Evolutionary conservation across 1,140 invertebrate species (phyloP).

Genomic region (Sesamia nonagrioides): DNA sequence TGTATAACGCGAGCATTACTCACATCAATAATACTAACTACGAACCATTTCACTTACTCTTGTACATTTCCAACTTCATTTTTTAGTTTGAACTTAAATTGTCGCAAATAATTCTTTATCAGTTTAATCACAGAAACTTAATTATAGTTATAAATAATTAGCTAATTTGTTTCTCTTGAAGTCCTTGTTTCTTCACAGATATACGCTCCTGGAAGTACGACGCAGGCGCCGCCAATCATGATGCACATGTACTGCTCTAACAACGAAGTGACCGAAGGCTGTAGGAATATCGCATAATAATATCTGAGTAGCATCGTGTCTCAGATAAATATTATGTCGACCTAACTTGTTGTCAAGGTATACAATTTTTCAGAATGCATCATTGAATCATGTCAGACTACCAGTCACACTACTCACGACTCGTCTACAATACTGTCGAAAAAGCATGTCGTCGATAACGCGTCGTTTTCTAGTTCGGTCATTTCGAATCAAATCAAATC

Average conservation of each 20-base stretch:
- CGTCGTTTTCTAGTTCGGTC: no score
- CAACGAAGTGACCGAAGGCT: no score
- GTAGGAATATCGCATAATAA: no score
- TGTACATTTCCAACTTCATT: neutral
- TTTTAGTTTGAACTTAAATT: neutral
- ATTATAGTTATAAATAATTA: neutral
- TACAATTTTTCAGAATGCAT: no score
- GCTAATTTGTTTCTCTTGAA: conserved; percentile 4
- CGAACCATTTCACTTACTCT: neutral
- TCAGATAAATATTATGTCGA: no score
- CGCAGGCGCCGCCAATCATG: neutral
- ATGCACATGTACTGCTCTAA: no score
- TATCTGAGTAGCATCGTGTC: no score
- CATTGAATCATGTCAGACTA: no score
- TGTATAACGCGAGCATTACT: neutral
- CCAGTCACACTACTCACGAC: no score
- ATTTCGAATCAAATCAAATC: no score
- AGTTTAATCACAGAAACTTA: conserved; percentile 26
- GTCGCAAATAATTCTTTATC: neutral
- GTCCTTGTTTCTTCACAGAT: conserved; percentile 19
- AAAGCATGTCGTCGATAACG: no score
- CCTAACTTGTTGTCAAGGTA: no score
- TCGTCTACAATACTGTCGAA: neutral
- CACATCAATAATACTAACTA: neutral
- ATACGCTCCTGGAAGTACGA: neutral